Evolutionary conservation across 2,888 invertebrate genomes (phyloP).

Genomic region (Lycia hirtaria): DNA sequence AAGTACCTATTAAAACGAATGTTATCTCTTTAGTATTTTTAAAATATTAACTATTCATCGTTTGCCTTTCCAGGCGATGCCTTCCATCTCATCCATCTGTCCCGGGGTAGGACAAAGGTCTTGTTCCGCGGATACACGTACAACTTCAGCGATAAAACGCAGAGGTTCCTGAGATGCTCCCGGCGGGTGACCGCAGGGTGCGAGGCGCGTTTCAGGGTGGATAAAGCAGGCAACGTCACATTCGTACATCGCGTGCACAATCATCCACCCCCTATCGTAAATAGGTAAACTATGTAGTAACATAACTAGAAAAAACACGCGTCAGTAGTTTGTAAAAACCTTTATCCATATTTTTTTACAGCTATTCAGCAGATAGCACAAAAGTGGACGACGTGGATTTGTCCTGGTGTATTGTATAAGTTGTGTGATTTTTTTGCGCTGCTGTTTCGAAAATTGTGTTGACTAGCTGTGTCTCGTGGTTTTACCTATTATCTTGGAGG

Average conservation of each 20-base stretch:
- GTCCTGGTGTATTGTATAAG: not conserved
- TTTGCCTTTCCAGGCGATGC: conserved; percentile 11
- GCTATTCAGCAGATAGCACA: too few relatives aligned
- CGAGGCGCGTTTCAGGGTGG: conserved; percentile 43
- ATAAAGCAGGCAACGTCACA: conserved; percentile 29
- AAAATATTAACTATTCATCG: not conserved
- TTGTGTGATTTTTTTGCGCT: not conserved
- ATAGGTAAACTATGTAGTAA: too few relatives aligned
- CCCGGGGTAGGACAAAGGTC: conserved; percentile 32
- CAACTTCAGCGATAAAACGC: conserved; percentile 30
- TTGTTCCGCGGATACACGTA: conserved; percentile 37
- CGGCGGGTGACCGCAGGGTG: conserved; percentile 32
- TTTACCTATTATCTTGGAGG: too few relatives aligned
- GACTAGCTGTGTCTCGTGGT: too few relatives aligned
- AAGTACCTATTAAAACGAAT: too few relatives aligned
- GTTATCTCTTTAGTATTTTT: too few relatives aligned
- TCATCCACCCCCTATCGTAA: conserved; percentile 29
- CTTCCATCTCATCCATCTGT: conserved; percentile 18
- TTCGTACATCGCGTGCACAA: conserved; percentile 9
- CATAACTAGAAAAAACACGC: too few relatives aligned
- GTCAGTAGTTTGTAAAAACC: too few relatives aligned
- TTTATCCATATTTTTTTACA: too few relatives aligned
- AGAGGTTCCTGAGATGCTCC: conserved; percentile 35
- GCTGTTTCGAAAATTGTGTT: too few relatives aligned
- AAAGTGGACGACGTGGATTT: too few relatives aligned